Evolutionary conservation across 2,797 vertebrate species (phyloP).

Genomic region (Bovichtus variegatus): DNA sequence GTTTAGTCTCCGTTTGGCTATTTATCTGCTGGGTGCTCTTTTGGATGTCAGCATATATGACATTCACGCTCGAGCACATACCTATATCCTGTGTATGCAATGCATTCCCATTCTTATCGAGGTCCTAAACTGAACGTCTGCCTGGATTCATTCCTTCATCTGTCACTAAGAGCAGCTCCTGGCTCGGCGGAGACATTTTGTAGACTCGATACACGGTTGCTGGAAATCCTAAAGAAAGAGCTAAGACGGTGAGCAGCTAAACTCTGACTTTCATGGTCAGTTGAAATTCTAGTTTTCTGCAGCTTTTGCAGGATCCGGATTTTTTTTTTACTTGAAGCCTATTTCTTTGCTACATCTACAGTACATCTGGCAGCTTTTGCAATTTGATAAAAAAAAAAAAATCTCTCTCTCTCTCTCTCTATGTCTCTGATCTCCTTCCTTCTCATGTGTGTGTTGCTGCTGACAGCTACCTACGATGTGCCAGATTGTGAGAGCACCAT

Average conservation of each 20-base stretch:
- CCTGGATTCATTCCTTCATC: conserved; percentile 42
- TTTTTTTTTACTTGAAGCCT: conserved; percentile 47
- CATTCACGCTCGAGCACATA: conserved; percentile 15
- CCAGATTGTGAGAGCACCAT: conserved; percentile 55
- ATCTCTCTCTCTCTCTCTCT: not conserved
- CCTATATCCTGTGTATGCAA: conserved; percentile 7
- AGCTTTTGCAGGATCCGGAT: conserved; percentile 22
- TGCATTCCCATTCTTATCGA: conserved; percentile 31
- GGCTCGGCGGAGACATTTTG: conserved; percentile 9
- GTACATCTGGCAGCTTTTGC: conserved; percentile 52
- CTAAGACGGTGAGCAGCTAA: conserved; percentile 14
- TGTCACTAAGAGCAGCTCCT: conserved; percentile 21
- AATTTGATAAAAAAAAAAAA: conserved; percentile 47
- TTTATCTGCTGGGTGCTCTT: conserved; percentile 78
- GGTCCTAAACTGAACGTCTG: conserved; percentile 31
- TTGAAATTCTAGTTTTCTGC: conserved; percentile 30
- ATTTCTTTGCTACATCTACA: conserved; percentile 20
- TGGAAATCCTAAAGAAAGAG: conserved; percentile 32
- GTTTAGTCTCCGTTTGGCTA: conserved; percentile 90
- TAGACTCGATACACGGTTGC: conserved; percentile 26
- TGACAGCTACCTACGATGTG: conserved; percentile 47
- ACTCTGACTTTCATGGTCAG: conserved; percentile 47
- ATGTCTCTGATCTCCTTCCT: conserved; percentile 47
- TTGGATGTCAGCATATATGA: conserved; percentile 24
- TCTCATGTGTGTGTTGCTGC: conserved; percentile 25